Conservation (phyloP, 1,140 invertebrate genomes). For the Neelides sp. region DNA sequence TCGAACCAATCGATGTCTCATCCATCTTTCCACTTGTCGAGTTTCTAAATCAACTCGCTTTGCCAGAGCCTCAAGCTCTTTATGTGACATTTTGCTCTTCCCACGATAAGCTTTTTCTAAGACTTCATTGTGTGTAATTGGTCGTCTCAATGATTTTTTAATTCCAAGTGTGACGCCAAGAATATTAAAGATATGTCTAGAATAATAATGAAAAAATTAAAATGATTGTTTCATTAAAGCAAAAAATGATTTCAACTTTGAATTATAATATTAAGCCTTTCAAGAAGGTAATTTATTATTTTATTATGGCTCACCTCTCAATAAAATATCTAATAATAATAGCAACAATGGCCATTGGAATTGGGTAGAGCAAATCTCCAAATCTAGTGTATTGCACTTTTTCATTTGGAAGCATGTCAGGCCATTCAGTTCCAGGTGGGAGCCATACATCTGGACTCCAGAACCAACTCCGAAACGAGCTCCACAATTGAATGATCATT, state of each 20-base stretch:
- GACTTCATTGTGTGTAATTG: conserved; percentile 45
- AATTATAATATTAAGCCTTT: too few species aligned
- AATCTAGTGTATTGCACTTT: conserved; percentile 64
- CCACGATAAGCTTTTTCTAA: conserved; percentile 57
- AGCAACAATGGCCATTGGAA: conserved; percentile 63
- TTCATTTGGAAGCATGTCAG: conserved; percentile 63
- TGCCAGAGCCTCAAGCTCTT: conserved; percentile 57
- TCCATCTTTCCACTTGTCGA: conserved; percentile 79
- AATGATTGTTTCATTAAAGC: too few species aligned
- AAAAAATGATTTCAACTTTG: too few species aligned
- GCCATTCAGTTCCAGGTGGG: conserved; percentile 78
- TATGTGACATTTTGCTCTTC: conserved; percentile 60
- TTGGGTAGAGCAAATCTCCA: conserved; percentile 64
- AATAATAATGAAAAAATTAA: conserved; percentile 3
- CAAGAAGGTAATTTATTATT: too few species aligned
- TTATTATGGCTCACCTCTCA: conserved; percentile 67
- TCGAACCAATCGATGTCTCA: conserved; percentile 61
- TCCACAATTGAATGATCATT: conserved; percentile 2
- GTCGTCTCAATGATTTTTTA: conserved; percentile 57
- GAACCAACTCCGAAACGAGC: conserved; percentile 46
- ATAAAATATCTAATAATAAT: conserved; percentile 58
- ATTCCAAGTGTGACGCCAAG: conserved; percentile 58
- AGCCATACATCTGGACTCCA: conserved; percentile 75
- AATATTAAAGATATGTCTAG: not conserved
- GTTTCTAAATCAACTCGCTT: conserved; percentile 80